Percentiles rank a stretch among this genome's conserved stretches.
Evolutionary conservation across 2,888 invertebrate species (phyloP).

Genomic region (Drosophila fungiperda): DNA sequence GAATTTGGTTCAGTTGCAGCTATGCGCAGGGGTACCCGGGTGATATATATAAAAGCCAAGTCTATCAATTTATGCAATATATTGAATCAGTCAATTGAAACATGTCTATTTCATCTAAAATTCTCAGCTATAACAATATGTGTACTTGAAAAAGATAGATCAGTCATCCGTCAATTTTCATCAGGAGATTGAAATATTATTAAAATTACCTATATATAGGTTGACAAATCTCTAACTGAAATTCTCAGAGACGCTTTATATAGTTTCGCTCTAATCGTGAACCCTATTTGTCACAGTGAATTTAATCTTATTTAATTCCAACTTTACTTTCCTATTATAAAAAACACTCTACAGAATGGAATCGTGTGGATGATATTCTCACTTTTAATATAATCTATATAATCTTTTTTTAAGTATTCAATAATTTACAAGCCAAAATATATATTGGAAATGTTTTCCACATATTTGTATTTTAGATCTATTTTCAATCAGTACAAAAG

Average conservation of each 20-base stretch:
- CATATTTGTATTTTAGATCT: too few species aligned
- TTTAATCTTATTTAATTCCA: too few species aligned
- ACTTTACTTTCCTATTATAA: too few species aligned
- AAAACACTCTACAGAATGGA: too few species aligned
- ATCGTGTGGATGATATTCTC: too few species aligned
- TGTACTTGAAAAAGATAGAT: neutral
- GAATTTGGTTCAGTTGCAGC: constrained; percentile 8
- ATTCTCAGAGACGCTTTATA: neutral
- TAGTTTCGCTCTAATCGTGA: neutral
- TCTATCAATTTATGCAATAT: neutral
- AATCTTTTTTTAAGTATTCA: too few species aligned
- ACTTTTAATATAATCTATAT: too few species aligned
- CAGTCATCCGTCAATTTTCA: too few species aligned
- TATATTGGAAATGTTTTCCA: too few species aligned
- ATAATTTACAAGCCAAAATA: too few species aligned
- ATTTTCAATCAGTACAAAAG: too few species aligned
- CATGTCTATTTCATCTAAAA: neutral
- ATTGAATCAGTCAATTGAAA: neutral
- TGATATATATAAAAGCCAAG: constrained; percentile 6
- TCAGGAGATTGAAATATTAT: neutral
- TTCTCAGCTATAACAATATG: neutral
- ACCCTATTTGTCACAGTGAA: neutral
- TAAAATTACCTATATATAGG: neutral
- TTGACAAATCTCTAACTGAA: too few species aligned
- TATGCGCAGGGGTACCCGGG: neutral